Evolutionary conservation across 1,140 invertebrate genomes (phyloP), one percentile per base, ranked within the genome.

Genomic region (Thereuonema tuberculata): DNA sequence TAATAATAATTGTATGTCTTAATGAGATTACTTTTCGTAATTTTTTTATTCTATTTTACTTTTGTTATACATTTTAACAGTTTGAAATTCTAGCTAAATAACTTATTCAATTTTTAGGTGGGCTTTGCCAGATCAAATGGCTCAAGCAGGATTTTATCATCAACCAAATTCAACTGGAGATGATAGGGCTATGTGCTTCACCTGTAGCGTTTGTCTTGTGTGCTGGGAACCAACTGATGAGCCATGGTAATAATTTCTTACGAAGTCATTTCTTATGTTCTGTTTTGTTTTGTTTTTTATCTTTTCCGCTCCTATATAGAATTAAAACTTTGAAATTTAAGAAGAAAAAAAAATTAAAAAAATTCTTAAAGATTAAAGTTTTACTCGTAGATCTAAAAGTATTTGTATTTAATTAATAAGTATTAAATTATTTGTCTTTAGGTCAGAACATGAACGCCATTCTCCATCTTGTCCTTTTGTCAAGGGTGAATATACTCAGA

Each of bases 191-290:
- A 90, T 95, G 84, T 96, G 93, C 71, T 96, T 95, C 71, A 91
- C 87, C 0, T 96, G 93, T 72, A 88, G 84, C 66, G 87, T 94
- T 1, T 93, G 89, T 68, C 77, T 95, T 2, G 89, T 95, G 1
- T 93, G 87, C 74, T 96, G 93, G 93, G 93, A 96, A 74, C 88
- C 90, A 60, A 92, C 88, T 0, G 92, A 95, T 76, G 91, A 95
- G 72, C 93, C 92, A 0, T 95, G 79, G 80, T 79, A 65, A 65
- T 63, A 56, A n/a, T n/a, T n/a, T n/a, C 54, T 14, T 27, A 50
- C n/a, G 15, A 56, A 29, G 15, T 43, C 26, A 59, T 54, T 53
- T 49, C 12, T 49, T 56, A 52, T 48, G 54, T 28, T 56, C 17
- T 17, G 21, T 28, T 58, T 0, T 1, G 17, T 27, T 3, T 20